Evolutionary conservation across 2,113 vertebrate species (phyloP).

Genomic region (Ivindomyrus marchei): DNA sequence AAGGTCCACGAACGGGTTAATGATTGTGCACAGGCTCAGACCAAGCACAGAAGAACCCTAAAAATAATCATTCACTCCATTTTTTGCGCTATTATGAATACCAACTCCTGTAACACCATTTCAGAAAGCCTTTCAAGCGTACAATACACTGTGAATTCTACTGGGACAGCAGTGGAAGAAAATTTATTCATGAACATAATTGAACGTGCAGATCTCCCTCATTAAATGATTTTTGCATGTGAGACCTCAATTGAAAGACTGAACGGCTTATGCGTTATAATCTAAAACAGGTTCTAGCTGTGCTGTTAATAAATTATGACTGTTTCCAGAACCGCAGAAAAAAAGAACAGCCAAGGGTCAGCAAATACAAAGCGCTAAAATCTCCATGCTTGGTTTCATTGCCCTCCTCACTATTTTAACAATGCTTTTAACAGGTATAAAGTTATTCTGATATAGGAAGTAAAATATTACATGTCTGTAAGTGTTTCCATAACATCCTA

Average conservation of each 20-base stretch:
- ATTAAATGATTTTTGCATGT: conserved; percentile 6
- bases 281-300: background rate
- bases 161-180: background rate
- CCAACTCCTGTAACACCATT: background rate
- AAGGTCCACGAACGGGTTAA: background rate
- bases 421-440: background rate
- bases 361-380: background rate
- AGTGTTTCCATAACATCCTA: background rate
- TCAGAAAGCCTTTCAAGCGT: background rate
- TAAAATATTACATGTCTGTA: background rate
- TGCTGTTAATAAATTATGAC: background rate
- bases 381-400: background rate
- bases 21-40: background rate
- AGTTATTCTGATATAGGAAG: background rate
- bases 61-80: background rate
- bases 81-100: background rate
- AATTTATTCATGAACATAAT: background rate
- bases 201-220: background rate
- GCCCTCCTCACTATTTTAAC: background rate
- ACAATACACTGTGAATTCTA: background rate
- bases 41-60: background rate
- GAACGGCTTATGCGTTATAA: background rate
- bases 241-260: background rate
- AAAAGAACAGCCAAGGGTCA: background rate
- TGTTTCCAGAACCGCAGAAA: background rate